These are phyloP conservation scores for Oryzias woworae DNA, from an alignment of 2,113 vertebrate species.

Conservation along the genomic window DNA sequence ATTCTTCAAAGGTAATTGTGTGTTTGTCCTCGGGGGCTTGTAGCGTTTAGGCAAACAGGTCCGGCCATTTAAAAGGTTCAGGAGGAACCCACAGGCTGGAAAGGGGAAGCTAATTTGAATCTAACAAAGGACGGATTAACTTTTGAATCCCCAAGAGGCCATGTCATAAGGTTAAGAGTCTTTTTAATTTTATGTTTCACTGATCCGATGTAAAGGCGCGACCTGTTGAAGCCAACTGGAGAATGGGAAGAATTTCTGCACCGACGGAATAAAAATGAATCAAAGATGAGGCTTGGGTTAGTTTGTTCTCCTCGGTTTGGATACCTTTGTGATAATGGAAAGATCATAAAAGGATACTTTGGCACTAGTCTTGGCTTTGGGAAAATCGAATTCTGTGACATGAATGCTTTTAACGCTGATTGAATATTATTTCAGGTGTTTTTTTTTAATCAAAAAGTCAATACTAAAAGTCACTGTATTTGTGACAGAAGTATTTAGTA, in stretches of 20 bases:
- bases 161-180: slow-evolving; percentile 56
- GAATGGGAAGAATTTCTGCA: slow-evolving; percentile 10
- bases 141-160: slow-evolving; percentile 43
- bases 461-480: too few relatives aligned
- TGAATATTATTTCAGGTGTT: too few relatives aligned
- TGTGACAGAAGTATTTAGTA: too few relatives aligned
- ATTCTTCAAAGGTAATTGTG: slow-evolving; percentile 37
- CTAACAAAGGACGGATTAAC: slow-evolving; percentile 59
- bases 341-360: too few relatives aligned
- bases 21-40: slow-evolving; percentile 45
- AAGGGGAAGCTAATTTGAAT: slow-evolving; percentile 63
- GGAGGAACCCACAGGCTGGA: slow-evolving; percentile 1
- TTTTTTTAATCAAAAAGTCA: too few relatives aligned
- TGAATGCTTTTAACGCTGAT: too few relatives aligned
- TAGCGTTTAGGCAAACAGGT: slow-evolving; percentile 52
- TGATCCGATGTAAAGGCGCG: slow-evolving; percentile 37
- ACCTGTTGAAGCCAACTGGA: slow-evolving; percentile 41
- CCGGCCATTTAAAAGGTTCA: slow-evolving; percentile 42
- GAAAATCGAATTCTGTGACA: too few relatives aligned
- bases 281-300: too few relatives aligned
- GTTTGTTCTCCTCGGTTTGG: too few relatives aligned
- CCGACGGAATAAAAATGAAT: neutral
- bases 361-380: too few relatives aligned
- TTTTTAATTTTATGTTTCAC: slow-evolving; percentile 65
- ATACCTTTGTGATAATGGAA: too few relatives aligned